Percentiles rank a stretch among this genome's conserved stretches.
These are phyloP conservation scores for Excalfactoria chinensis DNA, from an alignment of 2,113 vertebrate species.

Conservation along the genomic window DNA sequence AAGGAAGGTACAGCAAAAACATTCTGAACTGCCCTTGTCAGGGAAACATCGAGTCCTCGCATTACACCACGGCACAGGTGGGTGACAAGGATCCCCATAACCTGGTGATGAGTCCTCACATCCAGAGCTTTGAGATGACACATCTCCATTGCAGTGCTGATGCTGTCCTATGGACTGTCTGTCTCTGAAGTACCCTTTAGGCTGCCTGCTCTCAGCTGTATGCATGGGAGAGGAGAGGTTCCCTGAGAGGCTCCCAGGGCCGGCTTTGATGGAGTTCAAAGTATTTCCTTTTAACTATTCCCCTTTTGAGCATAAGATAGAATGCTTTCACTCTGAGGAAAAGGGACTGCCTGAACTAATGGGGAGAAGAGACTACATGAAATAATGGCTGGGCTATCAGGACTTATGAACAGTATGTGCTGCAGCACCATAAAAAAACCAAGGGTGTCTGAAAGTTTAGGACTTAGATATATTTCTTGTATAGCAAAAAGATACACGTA, in stretches of 20 bases:
- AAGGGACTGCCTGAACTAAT: too few species aligned
- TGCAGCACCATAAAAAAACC: neutral
- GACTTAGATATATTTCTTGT: neutral
- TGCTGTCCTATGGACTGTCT: neutral
- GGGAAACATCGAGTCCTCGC: neutral
- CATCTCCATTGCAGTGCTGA: neutral
- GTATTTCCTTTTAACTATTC: neutral
- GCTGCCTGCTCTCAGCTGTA: neutral
- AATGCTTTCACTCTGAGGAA: neutral
- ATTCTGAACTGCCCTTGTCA: neutral
- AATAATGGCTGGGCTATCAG: neutral
- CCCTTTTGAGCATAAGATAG: neutral
- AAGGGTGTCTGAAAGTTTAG: neutral
- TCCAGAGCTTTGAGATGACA: neutral
- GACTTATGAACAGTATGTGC: neutral
- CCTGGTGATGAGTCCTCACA: neutral
- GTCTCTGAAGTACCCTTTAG: neutral
- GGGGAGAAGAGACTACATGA: neutral
- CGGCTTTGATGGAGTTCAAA: neutral
- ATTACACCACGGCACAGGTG: neutral
- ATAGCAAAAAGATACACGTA: neutral
- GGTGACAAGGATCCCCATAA: neutral
- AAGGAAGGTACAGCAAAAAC: neutral
- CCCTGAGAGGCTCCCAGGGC: fast-evolving
- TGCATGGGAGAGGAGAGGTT: neutral